Percentiles rank a stretch among this genome's conserved stretches.
phyloP scores from a whole-genome alignment of 2,888 invertebrate genomes.

The Craniophora ligustri region DNA sequence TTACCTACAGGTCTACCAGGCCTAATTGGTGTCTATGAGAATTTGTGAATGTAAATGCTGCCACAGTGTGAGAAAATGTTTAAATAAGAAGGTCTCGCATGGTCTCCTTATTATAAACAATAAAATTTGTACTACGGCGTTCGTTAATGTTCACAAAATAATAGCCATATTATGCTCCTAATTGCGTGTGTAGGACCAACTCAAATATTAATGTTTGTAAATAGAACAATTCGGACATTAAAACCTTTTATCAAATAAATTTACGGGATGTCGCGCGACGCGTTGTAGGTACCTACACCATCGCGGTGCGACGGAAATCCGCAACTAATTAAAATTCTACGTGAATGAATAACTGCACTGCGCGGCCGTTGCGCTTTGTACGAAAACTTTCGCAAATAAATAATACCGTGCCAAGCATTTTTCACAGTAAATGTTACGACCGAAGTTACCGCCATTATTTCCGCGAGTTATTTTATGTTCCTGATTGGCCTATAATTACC shows the following conservation, averaged over 20 bases:
- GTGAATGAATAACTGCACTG: constrained; percentile 81
- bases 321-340: constrained; percentile 85
- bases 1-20: too few species aligned
- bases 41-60: too few species aligned
- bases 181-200: constrained; percentile 41
- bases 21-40: too few species aligned
- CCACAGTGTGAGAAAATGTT: too few species aligned
- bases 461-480: constrained; percentile 56
- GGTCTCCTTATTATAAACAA: constrained; percentile 27
- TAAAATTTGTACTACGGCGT: constrained; percentile 8
- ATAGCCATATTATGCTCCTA: constrained; percentile 21
- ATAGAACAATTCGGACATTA: constrained; percentile 56
- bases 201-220: constrained; percentile 49
- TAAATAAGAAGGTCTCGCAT: constrained; percentile 21
- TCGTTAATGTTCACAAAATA: constrained; percentile 31
- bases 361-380: constrained; percentile 59
- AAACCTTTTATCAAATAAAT: constrained; percentile 63
- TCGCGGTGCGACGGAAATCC: constrained; percentile 74
- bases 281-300: constrained; percentile 59
- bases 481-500: constrained; percentile 73
- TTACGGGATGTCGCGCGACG: constrained; percentile 55
- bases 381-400: constrained; percentile 57
- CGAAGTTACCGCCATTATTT: constrained; percentile 30
- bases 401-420: constrained; percentile 32
- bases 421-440: constrained; percentile 20